These are phyloP conservation scores for Tachina lurida DNA, from an alignment of 2,888 invertebrate species.

Conservation along the genomic window DNA sequence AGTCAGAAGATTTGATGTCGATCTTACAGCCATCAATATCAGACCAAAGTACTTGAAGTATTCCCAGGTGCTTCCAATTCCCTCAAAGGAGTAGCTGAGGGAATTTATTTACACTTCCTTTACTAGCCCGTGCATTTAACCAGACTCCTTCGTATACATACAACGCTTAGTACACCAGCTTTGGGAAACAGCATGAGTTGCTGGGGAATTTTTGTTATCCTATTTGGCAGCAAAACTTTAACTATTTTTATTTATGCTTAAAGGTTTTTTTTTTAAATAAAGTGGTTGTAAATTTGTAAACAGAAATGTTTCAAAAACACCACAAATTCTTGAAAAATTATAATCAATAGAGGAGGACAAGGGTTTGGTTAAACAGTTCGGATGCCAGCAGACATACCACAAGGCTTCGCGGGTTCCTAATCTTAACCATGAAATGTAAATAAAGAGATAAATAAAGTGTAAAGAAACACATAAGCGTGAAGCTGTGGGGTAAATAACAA, in stretches of 20 bases:
- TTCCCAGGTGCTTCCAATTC: too few species aligned
- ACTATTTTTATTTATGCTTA: constrained; percentile 9
- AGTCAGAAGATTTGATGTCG: too few species aligned
- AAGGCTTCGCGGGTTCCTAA: too few species aligned
- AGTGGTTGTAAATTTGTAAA: constrained; percentile 33
- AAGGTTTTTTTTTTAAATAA: neutral
- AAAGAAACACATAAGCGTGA: too few species aligned
- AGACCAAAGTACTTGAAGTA: too few species aligned
- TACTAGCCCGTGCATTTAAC: too few species aligned
- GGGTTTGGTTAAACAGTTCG: neutral
- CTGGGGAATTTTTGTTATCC: neutral
- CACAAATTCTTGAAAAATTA: neutral
- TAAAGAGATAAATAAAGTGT: too few species aligned
- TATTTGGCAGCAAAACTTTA: neutral
- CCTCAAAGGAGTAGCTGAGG: too few species aligned
- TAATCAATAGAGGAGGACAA: neutral
- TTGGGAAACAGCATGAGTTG: neutral
- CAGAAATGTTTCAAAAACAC: constrained; percentile 25
- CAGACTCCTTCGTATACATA: neutral
- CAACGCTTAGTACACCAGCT: neutral
- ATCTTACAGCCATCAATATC: too few species aligned
- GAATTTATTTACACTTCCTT: too few species aligned
- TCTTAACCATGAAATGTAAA: too few species aligned
- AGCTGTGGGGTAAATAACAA: too few species aligned
- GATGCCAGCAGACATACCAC: neutral